Evolutionary conservation across 2,113 vertebrate species (phyloP).

Genomic region (Hiodon alosoides): DNA sequence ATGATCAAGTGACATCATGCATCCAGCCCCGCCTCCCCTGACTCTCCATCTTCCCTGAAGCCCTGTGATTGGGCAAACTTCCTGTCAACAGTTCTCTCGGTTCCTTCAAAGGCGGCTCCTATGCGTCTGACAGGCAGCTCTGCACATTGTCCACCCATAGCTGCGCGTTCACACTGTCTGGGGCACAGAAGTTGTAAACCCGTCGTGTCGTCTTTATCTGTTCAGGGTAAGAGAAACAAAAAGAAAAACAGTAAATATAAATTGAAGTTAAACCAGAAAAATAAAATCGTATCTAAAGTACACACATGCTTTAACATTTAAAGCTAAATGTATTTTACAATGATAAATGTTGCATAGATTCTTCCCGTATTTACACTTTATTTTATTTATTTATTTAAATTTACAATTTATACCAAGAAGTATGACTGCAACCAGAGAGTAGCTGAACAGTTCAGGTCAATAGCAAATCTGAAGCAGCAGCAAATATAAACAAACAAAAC

Average conservation of each 20-base stretch:
- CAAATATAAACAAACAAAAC: background rate
- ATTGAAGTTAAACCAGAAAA: too few relatives aligned
- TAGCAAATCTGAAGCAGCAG: background rate
- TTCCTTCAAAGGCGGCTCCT: slow-evolving; percentile 33
- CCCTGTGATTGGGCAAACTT: background rate
- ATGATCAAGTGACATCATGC: too few relatives aligned
- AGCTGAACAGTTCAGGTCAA: background rate
- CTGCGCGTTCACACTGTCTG: slow-evolving; percentile 82
- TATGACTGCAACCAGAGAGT: background rate
- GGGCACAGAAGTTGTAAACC: slow-evolving; percentile 94
- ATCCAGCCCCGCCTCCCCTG: background rate
- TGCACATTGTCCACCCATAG: slow-evolving; percentile 96
- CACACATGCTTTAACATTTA: too few relatives aligned
- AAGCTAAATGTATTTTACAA: too few relatives aligned
- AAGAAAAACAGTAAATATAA: background rate
- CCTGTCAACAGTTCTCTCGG: background rate
- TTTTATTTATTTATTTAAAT: too few relatives aligned
- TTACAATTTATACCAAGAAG: background rate
- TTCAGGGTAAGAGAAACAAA: background rate
- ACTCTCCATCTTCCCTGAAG: background rate
- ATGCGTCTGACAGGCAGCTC: slow-evolving; percentile 91
- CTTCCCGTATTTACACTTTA: too few relatives aligned
- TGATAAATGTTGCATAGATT: too few relatives aligned
- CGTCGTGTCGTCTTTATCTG: slow-evolving; percentile 92
- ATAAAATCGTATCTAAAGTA: too few relatives aligned